Base-by-base conservation (phyloP, 2,113 vertebrate genomes). In the Danionella cerebrum region DNA sequence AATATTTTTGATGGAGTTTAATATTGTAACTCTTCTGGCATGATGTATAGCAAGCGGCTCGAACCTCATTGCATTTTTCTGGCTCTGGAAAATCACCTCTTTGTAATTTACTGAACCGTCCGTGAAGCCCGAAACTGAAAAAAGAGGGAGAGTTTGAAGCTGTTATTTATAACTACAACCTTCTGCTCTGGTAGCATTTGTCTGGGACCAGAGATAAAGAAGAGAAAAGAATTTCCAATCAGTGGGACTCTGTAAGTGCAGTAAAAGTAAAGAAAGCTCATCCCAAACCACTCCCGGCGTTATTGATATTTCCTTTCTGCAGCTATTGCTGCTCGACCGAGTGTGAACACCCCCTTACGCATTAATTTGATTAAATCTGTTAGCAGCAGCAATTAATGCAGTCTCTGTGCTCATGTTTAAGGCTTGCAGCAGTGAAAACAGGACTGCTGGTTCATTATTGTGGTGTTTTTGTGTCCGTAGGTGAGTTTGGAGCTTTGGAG, bases 371-470 rank as follows among this genome's bases (percentile, higher is more conserved):
- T 92, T 93, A 93, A 90, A 81, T 42, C 81, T 83, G 86, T 90
- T 92, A 90, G 86, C 84, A 86, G 79, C 72, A 79, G 89, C 91
- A 91, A 94, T 92, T 92, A 92, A 92, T 91, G 90, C 84, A 83
- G 86, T 90, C 91, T 91, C 86, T 90, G 89, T 83, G 89, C 84
- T 83, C 89, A 88, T 90, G 90, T 88, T 65, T 90, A 90, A 90
- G 90, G 88, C 88, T 88, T 85, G 82, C 89, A 88, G 88, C 88
- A 91, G 91, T 87, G 89, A 90, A 90, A 90, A 89, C 83, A 90
- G 88, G 85, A 84, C 79, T 84, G 88, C 86, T 89, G 85, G 89
- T 92, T 93, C 91, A 93, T 93, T 94, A 92, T 90, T 85, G 86
- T 83, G 80, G 82, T 86, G 89, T 88, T 53, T 29, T 62, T 36